Percentiles rank a stretch among this genome's conserved stretches.
Conservation (phyloP, 2,888 invertebrate genomes). For the Unio delphinus region DNA sequence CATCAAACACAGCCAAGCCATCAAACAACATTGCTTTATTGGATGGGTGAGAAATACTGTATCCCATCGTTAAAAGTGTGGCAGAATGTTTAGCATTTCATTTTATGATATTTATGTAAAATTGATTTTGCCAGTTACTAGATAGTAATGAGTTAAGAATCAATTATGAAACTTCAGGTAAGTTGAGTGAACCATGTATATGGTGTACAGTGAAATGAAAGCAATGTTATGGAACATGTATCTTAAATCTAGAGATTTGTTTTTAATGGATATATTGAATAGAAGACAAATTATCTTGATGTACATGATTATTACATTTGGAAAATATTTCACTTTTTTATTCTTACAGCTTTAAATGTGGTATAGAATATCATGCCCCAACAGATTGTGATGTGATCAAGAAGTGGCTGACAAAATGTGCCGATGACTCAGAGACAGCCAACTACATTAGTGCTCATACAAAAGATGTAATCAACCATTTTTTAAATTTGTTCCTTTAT, state of each 20-base stretch:
- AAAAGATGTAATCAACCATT: conserved; percentile 80
- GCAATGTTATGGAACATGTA: no score
- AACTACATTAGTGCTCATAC: conserved; percentile 99
- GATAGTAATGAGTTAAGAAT: no score
- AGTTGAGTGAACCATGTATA: no score
- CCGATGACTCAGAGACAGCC: conserved; percentile 99
- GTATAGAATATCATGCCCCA: conserved; percentile 97
- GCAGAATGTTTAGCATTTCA: no score
- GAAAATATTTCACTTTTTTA: neutral
- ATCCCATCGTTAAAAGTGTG: no score
- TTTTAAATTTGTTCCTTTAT: neutral
- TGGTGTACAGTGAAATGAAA: no score
- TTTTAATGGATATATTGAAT: no score
- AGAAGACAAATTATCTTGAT: neutral
- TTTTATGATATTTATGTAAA: no score
- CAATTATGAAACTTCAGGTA: no score
- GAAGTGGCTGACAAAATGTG: conserved; percentile 99
- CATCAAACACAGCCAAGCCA: neutral
- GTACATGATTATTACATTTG: neutral
- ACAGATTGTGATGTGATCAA: conserved; percentile 96
- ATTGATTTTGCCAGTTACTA: no score
- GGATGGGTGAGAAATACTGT: no score
- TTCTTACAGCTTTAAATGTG: conserved; percentile 83
- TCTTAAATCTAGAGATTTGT: no score
- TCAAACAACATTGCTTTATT: neutral